A percentile compares a stretch with the other conserved stretches of the same genome.
phyloP scores from a whole-genome alignment of 2,113 vertebrate species.

The Nyctereutes procyonoides region DNA sequence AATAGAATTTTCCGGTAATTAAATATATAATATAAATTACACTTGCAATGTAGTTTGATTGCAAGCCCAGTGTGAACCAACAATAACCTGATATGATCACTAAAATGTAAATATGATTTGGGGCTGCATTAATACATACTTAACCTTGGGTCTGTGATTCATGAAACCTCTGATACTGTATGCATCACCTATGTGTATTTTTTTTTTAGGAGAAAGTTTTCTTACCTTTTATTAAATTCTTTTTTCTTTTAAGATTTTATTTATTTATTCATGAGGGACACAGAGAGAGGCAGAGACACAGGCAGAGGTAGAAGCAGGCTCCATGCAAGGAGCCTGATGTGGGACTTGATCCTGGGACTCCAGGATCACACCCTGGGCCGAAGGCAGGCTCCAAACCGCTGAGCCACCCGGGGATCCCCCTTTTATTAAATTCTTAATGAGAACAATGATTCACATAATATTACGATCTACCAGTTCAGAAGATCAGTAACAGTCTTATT shows the following conservation, averaged over 20 bases:
- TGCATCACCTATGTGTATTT: background rate
- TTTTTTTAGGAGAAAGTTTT: background rate
- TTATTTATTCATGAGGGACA: too few species aligned
- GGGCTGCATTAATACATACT: background rate
- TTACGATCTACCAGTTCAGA: background rate
- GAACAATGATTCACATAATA: conserved; percentile 46
- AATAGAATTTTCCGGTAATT: background rate
- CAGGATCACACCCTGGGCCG: too few species aligned
- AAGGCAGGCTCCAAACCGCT: too few species aligned
- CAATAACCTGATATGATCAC: background rate
- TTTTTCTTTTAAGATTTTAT: background rate
- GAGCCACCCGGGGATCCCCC: too few species aligned
- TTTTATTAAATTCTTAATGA: conserved; percentile 55
- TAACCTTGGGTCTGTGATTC: background rate
- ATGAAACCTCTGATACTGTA: background rate
- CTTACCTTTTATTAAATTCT: conserved; percentile 7
- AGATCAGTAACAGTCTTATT: background rate
- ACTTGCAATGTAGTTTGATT: background rate
- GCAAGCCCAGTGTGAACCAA: background rate
- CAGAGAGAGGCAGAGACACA: too few species aligned
- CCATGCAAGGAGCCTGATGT: too few species aligned
- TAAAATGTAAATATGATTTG: background rate
- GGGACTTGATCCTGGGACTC: too few species aligned
- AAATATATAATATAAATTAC: background rate
- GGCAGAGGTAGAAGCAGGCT: too few species aligned